These are phyloP conservation scores for Tympanuchus pallidicinctus DNA, from an alignment of 2,113 vertebrate species.

Conservation along the genomic window DNA sequence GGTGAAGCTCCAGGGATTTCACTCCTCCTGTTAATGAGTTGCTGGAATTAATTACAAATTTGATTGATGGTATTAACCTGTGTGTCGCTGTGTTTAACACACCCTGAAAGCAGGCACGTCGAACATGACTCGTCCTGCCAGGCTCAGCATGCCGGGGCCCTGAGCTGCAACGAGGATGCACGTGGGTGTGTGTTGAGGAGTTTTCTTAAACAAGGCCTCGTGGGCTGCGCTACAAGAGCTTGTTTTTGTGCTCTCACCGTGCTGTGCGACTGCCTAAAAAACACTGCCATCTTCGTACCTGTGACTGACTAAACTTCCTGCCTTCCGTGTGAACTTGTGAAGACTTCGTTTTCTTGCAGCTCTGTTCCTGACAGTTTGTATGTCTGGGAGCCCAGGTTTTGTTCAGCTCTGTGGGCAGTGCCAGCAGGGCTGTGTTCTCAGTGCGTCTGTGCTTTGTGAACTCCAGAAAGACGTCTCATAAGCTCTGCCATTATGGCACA, in stretches of 20 bases:
- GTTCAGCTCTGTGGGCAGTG: too few species aligned
- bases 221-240: fast-evolving
- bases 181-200: too few species aligned
- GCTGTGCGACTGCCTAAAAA: background rate
- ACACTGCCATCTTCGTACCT: background rate
- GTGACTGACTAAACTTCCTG: background rate
- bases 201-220: too few species aligned
- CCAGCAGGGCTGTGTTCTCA: background rate
- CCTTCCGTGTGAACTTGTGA: background rate
- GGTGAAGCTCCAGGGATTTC: background rate
- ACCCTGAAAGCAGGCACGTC: background rate
- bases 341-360: background rate
- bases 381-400: background rate
- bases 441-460: background rate
- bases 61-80: background rate
- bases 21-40: background rate
- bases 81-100: background rate
- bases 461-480: background rate
- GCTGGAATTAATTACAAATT: constrained; percentile 14
- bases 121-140: too few species aligned
- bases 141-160: background rate
- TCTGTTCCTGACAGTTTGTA: background rate
- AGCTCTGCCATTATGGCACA: background rate
- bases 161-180: too few species aligned
- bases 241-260: background rate